These are phyloP conservation scores for Gonocerus acuteangulatus DNA, from an alignment of 2,888 invertebrate genomes.

Conservation along the genomic window DNA sequence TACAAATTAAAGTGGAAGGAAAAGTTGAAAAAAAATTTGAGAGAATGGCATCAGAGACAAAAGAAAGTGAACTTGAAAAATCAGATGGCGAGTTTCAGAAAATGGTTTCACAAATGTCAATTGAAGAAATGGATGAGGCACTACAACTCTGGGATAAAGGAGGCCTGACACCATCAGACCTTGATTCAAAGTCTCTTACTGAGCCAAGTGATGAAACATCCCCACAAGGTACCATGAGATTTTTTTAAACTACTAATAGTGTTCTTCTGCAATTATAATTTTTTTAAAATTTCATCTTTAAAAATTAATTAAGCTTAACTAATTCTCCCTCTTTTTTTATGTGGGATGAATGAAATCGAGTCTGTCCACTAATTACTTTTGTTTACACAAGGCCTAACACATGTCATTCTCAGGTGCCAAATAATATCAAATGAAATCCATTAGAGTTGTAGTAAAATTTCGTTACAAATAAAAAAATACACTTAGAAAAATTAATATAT, in stretches of 20 bases:
- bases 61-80: constrained; percentile 42
- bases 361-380: too few species aligned
- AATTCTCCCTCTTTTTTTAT: too few species aligned
- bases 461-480: too few species aligned
- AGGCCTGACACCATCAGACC: constrained; percentile 36
- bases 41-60: constrained; percentile 47
- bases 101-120: constrained; percentile 48
- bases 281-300: not conserved
- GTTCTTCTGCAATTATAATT: not conserved
- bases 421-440: too few species aligned
- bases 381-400: too few species aligned
- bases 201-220: constrained; percentile 34
- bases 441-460: too few species aligned
- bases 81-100: constrained; percentile 45
- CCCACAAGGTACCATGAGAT: constrained; percentile 35
- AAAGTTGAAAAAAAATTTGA: constrained; percentile 48
- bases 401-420: too few species aligned
- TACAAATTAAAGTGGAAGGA: constrained; percentile 39
- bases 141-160: constrained; percentile 47
- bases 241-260: not conserved
- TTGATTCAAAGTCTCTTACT: constrained; percentile 35
- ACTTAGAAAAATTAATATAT: too few species aligned
- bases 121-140: constrained; percentile 48
- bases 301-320: not conserved
- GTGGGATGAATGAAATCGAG: too few species aligned